Evolutionary conservation across 2,888 invertebrate genomes (phyloP), one percentile per base, ranked within the genome.

Genomic region (Byasa hedistus): DNA sequence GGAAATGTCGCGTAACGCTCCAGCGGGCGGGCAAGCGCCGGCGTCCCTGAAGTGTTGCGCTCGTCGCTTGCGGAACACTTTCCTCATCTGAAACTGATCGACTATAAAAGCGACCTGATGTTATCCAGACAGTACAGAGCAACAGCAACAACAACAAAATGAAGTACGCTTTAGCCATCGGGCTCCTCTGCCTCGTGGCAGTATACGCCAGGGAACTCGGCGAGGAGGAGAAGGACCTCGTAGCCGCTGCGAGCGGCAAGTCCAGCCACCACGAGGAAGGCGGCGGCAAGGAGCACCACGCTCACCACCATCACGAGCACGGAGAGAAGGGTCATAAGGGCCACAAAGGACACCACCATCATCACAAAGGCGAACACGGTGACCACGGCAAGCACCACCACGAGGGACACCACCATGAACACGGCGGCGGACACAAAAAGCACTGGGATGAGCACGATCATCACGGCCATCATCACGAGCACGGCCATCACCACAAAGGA

Each of bases 311-410:
- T 59, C 90, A 90, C 61, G 86, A 89, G 19, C 91, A 91, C 51
- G 90, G 85, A 0, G 81, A 85, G 32, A 86, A 89, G 58, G 91
- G 86, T 36, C 87, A 89, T 72, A 90, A 91, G 72, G 91, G 90
- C 1, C 90, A 91, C 70, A 88, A 91, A 73, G 88, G 85, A n/a
- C 89, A 89, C 71, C 91, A 91, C 59, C 91, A 91, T 57, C 90
- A 91, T 65, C 89, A 91, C 68, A 89, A 91, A 65, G 90, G 91
- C 1, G 87, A 91, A 0, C 89, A 91, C 15, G 87, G 85, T 12
- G 77, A 90, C 57, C 89, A 91, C 68, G 88, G 87, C 1, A 88
- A 89, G 65, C 90, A 91, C 68, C 90, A 91, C 65, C 88, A 91
- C 57, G 85, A 76, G 59, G 89, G 79, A 32, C 91, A 91, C 57